Conservation (phyloP, 2,888 invertebrate species). For the Serrognathus titanus region DNA sequence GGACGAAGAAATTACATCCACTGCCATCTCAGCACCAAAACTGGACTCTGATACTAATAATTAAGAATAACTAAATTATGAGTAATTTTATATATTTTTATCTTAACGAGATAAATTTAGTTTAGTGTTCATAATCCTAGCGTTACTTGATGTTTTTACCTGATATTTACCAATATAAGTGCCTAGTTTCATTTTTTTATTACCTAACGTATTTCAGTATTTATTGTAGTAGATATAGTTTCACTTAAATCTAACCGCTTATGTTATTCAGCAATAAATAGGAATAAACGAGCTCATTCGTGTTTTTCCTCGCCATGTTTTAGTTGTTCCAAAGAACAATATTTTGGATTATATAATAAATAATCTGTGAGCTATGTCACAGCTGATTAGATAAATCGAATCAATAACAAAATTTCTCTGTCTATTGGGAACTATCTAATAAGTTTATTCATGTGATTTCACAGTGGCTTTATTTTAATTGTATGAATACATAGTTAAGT, state of each 20-base stretch:
- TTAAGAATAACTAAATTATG: conserved; percentile 6
- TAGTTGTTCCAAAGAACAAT: too few species aligned
- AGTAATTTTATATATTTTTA: too few species aligned
- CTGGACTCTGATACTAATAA: conserved; percentile 6
- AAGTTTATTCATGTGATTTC: too few species aligned
- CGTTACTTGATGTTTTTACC: conserved; percentile 18
- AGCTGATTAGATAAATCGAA: too few species aligned
- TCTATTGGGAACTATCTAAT: too few species aligned
- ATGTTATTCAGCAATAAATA: conserved; percentile 18
- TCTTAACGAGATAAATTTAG: not conserved
- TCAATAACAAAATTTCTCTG: too few species aligned
- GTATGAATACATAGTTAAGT: too few species aligned
- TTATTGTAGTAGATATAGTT: conserved; percentile 20
- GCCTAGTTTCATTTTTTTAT: conserved; percentile 24
- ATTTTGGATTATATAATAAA: too few species aligned
- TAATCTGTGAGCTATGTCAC: too few species aligned
- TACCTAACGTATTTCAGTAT: conserved; percentile 21
- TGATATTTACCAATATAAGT: conserved; percentile 22
- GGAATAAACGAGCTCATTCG: conserved; percentile 9
- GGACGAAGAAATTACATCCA: conserved; percentile 11
- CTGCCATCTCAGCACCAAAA: conserved; percentile 10
- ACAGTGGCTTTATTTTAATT: too few species aligned
- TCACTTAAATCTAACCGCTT: conserved; percentile 12
- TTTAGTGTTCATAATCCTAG: conserved; percentile 12
- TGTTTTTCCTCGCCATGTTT: too few species aligned